Evolutionary conservation across 1,140 invertebrate species (phyloP), one percentile per base, ranked within the genome.

Genomic region (Bombyx mandarina): DNA sequence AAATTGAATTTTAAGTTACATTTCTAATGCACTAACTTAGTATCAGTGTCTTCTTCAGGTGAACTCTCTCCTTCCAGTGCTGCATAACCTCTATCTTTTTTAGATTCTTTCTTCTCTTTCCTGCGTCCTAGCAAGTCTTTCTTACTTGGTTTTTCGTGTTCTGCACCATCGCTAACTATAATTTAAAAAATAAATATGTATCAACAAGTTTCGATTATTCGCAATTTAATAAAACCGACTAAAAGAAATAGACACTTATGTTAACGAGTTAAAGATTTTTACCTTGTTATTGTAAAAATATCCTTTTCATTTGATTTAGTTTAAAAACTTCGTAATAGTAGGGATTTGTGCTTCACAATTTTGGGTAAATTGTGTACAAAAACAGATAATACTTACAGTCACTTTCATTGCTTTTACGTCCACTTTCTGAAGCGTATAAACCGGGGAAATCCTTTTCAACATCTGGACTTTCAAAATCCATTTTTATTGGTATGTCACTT

Each of bases 21-120:
- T 35, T 35, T 35, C 26, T 35, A 5, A 35, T 51, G 56, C 44
- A 68, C 86, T 83, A 89, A 96, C 95, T 96, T 97, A 18, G 94
- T 91, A 78, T 96, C 95, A 55, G 91, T 89, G 67, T 96, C 94
- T 68, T 97, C 96, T 76, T 97, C 96, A 12, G 93, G 94, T 6
- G 96, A 97, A 77, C 96, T 97, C 86, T 98, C 96, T 46, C 95
- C 96, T 82, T 96, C 96, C 76, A 98, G 89, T 9, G 96, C 94
- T 10, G 95, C 95, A 91, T 98, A 98, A 1, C 95, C 94, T 75
- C 94, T 91, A 62, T 94, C 93, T 72, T 94, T 93, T 70, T 96
- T 96, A 52, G 91, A 92, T 60, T 96, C 94, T 71, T 95, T 96
- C 74, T 96, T 96, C 50, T 97, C 95, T 75, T 94, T 94, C 8